Base-by-base conservation (phyloP, 1,140 invertebrate genomes). In the Hormaphis cornu region DNA sequence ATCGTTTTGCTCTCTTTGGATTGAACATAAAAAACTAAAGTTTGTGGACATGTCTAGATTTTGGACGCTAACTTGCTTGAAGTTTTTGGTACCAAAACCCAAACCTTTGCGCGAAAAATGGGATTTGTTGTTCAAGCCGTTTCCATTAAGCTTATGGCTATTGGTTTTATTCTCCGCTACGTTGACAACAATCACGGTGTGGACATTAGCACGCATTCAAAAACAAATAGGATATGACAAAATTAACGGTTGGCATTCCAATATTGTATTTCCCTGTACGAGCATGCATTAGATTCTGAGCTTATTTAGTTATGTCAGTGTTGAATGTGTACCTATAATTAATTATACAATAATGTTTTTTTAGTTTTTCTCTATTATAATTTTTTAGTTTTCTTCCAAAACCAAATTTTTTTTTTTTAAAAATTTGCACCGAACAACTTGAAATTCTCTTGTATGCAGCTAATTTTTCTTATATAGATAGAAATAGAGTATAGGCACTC, bases 1-100 rank as follows among this genome's bases (percentile, higher is more conserved):
- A 1, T 54, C 61, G 7, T 69, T 72, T 24, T 69, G 71, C 40
- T 69, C 71, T 0, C 40, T 69, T 18, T 72, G 71, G 71, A 69
- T 70, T 26, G 66, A 72, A 22, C 3, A 30, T 3, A 35, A 4
- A 8, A 69, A 61, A 52, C 26, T 10, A 1, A 22, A 40, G 16
- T 54, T 69, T 5, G 35, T 72, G 1, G 66, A 69, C 20, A 61
- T 72, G 66, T 59, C 63, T 26, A 48, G 18, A n/a, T 72, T 69
- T 33, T 72, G 71, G 71, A 20, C 42, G 12, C 28, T 42, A 18
- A n/a, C 40, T 33, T 72, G 71, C 24, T 50, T 72, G 18, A 69
- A 53, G 12, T 72, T 72, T 40, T 35, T 72, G 4, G 40, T 72
- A 7, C 63, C 66, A 10, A 72, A 72, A 18, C 66, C 71, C 5